A percentile compares a stretch with the other conserved stretches of the same genome.
These are phyloP conservation scores for Sphyrna mokarran DNA, from an alignment of 2,113 vertebrate genomes.

Conservation along the genomic window DNA sequence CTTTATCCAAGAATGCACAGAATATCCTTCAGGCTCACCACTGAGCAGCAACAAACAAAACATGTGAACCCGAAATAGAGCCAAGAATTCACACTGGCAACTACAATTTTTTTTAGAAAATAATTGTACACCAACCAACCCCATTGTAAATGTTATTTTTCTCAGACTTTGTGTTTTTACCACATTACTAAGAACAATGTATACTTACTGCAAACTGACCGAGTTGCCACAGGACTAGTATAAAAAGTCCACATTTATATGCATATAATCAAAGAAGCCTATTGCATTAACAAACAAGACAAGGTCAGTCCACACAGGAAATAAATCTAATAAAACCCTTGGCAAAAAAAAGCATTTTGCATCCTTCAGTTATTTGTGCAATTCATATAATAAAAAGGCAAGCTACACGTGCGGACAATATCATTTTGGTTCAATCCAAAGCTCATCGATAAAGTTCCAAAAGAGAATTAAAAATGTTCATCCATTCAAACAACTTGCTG, in stretches of 20 bases:
- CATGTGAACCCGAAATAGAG: neutral
- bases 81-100: neutral
- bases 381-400: neutral
- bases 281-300: neutral
- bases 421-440: conserved; percentile 11
- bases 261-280: neutral
- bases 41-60: neutral
- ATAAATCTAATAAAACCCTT: neutral
- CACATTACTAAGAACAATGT: neutral
- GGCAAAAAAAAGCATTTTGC: neutral
- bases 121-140: neutral
- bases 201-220: neutral
- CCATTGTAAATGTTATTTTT: neutral
- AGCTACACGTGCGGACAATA: neutral
- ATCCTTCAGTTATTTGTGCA: neutral
- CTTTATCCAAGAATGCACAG: neutral
- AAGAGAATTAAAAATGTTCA: neutral
- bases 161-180: neutral
- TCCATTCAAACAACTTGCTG: neutral
- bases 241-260: neutral
- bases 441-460: neutral
- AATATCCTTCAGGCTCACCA: neutral
- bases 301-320: neutral
- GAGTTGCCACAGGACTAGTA: neutral
- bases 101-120: neutral